These are phyloP conservation scores for Furcifer pardalis DNA, from an alignment of 2,797 vertebrate genomes.

Conservation along the genomic window DNA sequence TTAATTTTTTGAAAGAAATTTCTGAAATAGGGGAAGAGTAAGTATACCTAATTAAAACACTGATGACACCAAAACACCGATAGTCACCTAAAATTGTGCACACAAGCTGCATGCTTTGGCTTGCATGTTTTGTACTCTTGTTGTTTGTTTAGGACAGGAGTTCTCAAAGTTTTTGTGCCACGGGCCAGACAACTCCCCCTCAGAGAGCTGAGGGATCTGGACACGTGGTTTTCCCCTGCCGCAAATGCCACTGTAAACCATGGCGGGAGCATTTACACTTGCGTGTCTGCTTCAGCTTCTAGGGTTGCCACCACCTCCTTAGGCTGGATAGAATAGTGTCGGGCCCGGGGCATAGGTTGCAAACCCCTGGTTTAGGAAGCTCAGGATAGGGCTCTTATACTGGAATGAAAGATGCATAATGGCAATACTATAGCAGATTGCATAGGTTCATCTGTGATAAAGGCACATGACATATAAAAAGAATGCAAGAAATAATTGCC, in stretches of 20 bases:
- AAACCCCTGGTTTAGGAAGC: background rate
- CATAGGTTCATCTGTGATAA: background rate
- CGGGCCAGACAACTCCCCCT: no score
- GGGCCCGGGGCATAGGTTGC: no score
- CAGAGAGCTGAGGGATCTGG: no score
- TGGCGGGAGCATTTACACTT: no score
- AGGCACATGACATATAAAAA: background rate
- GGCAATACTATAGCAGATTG: background rate
- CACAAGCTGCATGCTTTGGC: background rate
- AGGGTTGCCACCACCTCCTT: no score
- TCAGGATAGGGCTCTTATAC: background rate
- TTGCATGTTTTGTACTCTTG: background rate
- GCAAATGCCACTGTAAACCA: no score
- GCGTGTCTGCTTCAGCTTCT: no score
- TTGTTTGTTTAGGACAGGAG: background rate
- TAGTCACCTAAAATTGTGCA: background rate
- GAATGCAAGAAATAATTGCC: background rate
- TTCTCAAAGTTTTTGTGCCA: no score
- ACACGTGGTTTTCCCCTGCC: no score
- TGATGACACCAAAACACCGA: background rate
- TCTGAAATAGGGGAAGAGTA: background rate
- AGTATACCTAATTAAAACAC: background rate
- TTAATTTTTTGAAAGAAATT: background rate
- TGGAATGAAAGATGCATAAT: background rate
- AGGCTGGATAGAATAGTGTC: no score